Base-by-base conservation (phyloP, 2,113 vertebrate genomes). In the Sminthopsis crassicaudata region DNA sequence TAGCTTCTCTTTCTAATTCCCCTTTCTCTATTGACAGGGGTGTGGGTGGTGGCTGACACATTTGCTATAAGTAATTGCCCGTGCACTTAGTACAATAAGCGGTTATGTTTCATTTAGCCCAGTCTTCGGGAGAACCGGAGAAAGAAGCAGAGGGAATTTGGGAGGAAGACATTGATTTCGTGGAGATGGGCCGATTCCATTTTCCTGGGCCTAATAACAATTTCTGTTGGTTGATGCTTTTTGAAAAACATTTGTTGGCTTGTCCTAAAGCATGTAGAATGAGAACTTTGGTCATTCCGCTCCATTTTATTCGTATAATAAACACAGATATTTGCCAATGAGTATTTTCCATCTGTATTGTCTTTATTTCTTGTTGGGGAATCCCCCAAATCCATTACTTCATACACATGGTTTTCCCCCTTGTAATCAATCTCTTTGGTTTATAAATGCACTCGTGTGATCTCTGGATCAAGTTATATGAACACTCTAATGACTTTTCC, bases 301-400 rank as follows among this genome's bases (percentile, higher is more conserved):
- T 88, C 16, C 55, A 8, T 91, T 92, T 92, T 46, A 22, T 42
- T 93, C 42, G 60, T 26, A 7, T 22, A 23, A 46, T 97, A 52
- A 91, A 46, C 12, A 89, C 54, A 53, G 54, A 27, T 42, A 53
- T 46, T 94, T 96, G 51, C n/a, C 53, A 51, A 16, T 76, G n/a
- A 30, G 91, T 42, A 76, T 92, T 95, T 94, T 76, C 95, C 90
- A 52, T 91, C 92, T 25, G 50, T 30, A 27, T 7, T 30, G 0
- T 89, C 93, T 42, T 89, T 96, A 3, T 26, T 76, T 95, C 54
- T 24, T 89, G 54, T 92, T 93, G 92, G 46, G 53, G 26, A 22
- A 2, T 67, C 50, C 36, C n/a, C 67, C 7, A 19, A 84, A 84
- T 84, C 42, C 14, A 42, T 84, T 19, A 16, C 67, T 84, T 84